Conservation (phyloP, 2,113 vertebrate genomes). For the Rutilus rutilus region DNA sequence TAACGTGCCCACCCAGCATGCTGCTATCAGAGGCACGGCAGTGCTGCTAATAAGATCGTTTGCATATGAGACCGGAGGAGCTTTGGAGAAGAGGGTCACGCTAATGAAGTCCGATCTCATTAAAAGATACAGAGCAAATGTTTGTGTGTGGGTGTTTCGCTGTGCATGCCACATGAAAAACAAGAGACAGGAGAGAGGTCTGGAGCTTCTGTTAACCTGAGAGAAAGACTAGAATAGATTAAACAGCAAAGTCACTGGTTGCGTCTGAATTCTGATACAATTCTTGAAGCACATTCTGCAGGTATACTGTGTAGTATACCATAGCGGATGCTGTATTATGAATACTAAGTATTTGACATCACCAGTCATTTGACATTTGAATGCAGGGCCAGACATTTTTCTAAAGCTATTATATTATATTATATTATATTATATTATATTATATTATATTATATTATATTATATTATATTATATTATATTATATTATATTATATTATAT, state of each 20-base stretch:
- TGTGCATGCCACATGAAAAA: slow-evolving; percentile 20
- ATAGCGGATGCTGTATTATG: neutral
- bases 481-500: no score
- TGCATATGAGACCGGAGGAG: slow-evolving; percentile 47
- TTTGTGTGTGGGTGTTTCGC: slow-evolving; percentile 52
- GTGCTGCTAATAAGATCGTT: slow-evolving; percentile 35
- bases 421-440: no score
- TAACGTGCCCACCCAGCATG: slow-evolving; percentile 14
- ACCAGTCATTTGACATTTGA: no score
- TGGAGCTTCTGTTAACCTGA: slow-evolving; percentile 44
- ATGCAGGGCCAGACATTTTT: no score
- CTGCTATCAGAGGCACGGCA: slow-evolving; percentile 8
- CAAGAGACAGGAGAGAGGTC: slow-evolving; percentile 52
- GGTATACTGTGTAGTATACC: neutral
- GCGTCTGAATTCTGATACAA: neutral
- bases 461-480: no score
- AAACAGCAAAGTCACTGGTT: neutral
- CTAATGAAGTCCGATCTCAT: slow-evolving; percentile 85
- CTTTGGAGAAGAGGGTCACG: slow-evolving; percentile 63
- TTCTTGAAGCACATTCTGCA: neutral
- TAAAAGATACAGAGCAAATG: slow-evolving; percentile 82
- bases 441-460: no score
- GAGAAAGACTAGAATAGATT: slow-evolving; percentile 21
- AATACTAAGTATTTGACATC: neutral
- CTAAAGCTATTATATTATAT: no score